Base-by-base conservation (phyloP, 2,888 invertebrate genomes). In the Hirudinaria manillensis region DNA sequence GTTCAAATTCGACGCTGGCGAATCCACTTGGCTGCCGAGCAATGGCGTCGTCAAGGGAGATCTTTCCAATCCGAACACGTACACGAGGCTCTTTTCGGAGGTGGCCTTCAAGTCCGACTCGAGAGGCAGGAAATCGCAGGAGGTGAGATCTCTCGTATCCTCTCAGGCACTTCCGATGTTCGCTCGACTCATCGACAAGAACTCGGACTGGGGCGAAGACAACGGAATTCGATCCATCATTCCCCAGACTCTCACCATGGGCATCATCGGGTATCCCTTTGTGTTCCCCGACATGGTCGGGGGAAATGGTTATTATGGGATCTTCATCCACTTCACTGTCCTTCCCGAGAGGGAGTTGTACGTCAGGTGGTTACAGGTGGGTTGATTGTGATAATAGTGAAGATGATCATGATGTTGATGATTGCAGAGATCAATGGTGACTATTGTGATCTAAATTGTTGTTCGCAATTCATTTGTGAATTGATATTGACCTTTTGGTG, bases 241-340 rank as follows among this genome's bases (percentile, higher is more conserved):
- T 80, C 93, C 95, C 0, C 92, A 93, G 0, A 91, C 93, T 76
- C 85, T 85, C 65, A 81, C 81, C 0, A 79, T 83, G 34, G 83
- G 84, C 32, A 89, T 95, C 32, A 91, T 95, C 80, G 97, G 97
- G 0, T 96, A 92, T 84, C 89, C 91, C 0, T 95, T 95, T 81
- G 89, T 95, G 66, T 90, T 96, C 87, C 93, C 95, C 0, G 95
- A 96, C 0, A 92, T 94, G 4, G 93, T 97, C 0, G 97, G 97
- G 0, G 76, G 76, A 34, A 76, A 76, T 65, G 76, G 56, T 1
- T 76, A 76, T 19, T 66, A 34, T 16, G 38, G 36, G 29, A 67
- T 67, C 13, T 34, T 67, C 34, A 66, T 74, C 21, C 51, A 34
- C 53, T 16, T 24, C 34, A 65, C 65, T 29, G 55, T 24, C 3